Base-by-base conservation (phyloP, 1,140 invertebrate genomes). In the Leptinotarsa undecemlineata region DNA sequence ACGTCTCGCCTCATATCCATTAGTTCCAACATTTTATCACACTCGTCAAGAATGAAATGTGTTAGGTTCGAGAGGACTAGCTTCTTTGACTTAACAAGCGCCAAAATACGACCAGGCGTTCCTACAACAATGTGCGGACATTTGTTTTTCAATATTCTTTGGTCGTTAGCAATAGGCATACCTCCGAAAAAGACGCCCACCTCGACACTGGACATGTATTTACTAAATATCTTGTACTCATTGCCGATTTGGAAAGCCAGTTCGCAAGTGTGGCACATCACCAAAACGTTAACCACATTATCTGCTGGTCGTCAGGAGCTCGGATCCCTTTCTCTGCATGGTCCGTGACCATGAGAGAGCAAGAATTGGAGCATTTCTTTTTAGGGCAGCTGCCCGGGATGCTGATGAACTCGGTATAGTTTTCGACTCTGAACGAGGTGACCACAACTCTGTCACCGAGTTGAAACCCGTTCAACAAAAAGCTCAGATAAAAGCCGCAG, bases 171-270 rank as follows among this genome's bases (percentile, higher is more conserved):
- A 71, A 99, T 97, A 14, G 96, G 94, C 85, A 99, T 89, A 61
- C 96, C 96, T 74, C 98, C 98, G 87, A 99, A 99, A 87, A 99
- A 99, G 8, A 99, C 97, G 60, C 91, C 92, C 76, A 97, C 97
- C 88, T 98, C 97, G 13, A 98, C 92, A 79, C 91, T 91, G 21
- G 94, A 90, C 95, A 99, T 97, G 84, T 99, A 99, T 86, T 99
- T 99, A 79, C 95, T 97, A 86, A 99, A 99, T 64, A 97, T 89
- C 85, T 99, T 98, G 84, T 99, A 99, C 86, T 99, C 98, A 85
- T 99, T 99, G 83, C 95, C 97, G 80, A 99, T 99, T 89, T 99
- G 98, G 88, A 99, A 99, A 66, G 98, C 98, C 77, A 99, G 87
- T 86, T 99, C 98, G 82, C 98, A 90, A 0, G 97, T 99, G 86